Evolutionary conservation across 2,113 vertebrate genomes (phyloP).

Genomic region (Albula goreensis): DNA sequence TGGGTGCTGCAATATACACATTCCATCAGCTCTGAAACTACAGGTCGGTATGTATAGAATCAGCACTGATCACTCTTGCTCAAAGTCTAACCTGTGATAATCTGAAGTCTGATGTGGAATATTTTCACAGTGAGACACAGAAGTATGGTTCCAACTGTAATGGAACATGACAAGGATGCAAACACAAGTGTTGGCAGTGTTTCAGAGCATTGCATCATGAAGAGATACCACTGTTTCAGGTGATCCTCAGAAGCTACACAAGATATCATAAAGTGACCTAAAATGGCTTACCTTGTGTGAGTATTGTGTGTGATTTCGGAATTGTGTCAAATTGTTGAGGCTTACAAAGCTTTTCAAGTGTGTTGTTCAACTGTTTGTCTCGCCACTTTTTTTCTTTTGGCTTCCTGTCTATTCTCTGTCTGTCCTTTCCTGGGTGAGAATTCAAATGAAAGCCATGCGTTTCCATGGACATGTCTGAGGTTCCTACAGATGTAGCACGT

Average conservation of each 20-base stretch:
- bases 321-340: not conserved
- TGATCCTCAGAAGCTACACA: not conserved
- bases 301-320: not conserved
- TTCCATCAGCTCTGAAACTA: not conserved
- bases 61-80: not conserved
- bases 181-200: not conserved
- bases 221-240: not conserved
- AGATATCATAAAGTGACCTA: not conserved
- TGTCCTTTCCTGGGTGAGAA: not conserved
- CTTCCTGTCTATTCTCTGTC: not conserved
- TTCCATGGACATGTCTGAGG: not conserved
- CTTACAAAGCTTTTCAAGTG: not conserved
- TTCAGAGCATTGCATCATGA: conserved; percentile 21
- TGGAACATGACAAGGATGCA: not conserved
- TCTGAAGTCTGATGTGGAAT: not conserved
- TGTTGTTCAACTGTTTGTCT: not conserved
- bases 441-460: not conserved
- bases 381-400: not conserved
- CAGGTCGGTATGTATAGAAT: not conserved
- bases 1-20: not conserved
- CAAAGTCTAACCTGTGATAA: not conserved
- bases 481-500: not conserved
- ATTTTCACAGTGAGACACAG: not conserved
- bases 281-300: not conserved
- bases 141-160: conserved; percentile 13